Base-by-base conservation (phyloP, 2,113 vertebrate species). In the Cisticola juncidis region DNA sequence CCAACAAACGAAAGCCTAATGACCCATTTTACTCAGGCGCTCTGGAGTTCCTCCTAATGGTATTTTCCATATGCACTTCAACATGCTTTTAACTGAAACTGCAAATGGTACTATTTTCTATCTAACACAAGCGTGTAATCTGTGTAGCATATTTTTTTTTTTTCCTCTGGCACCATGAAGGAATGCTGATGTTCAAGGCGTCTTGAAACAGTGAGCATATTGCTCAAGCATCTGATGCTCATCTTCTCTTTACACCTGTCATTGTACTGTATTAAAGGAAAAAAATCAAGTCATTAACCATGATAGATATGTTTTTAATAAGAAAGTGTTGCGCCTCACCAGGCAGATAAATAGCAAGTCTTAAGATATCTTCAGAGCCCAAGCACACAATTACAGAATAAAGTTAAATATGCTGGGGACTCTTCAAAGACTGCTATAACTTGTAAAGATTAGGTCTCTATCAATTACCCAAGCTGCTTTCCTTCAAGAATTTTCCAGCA, bases 1-100 rank as follows among this genome's bases (percentile, higher is more conserved):
- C 98, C 98, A 98, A 98, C 99, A 99, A 99, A 99, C 98, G 98
- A 98, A 98, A 99, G 98, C 98, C 99, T 99, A 99, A 99, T 99
- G 99, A 99, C 98, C 99, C 98, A 97, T 99, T 99, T 99, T 98
- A 99, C 99, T 99, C 98, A 97, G 98, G 98, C 98, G 92, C 98
- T 98, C 98, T 96, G 97, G 98, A 98, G 98, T 98, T 98, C 97
- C 97, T 98, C 97, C 98, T 99, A 99, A 99, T 99, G 98, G 98
- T 98, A 97, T 98, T 98, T 98, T 98, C 98, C 99, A 99, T 99
- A 99, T 99, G 99, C 98, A 99, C 98, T 98, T 97, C 97, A 98
- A 98, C 98, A 98, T 98, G 97, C 98, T 98, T 98, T 98, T 98
- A 98, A 98, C 98, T 98, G 97, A 98, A 98, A 98, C 98, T 98